These are phyloP conservation scores for Melanerpes formicivorus DNA, from an alignment of 2,113 vertebrate species.

Conservation along the genomic window DNA sequence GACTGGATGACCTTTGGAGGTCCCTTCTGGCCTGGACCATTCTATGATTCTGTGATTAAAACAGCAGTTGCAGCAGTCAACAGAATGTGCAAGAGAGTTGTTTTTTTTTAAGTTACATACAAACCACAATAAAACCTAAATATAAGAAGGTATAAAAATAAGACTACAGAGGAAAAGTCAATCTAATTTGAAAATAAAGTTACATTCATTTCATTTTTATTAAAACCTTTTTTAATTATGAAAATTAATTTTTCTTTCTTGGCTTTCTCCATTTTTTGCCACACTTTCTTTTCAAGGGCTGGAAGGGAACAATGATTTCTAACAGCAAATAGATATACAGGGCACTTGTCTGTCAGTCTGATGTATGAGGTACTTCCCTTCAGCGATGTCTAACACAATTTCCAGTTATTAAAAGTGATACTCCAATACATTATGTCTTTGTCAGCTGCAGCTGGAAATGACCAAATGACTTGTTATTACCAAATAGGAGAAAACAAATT, in stretches of 20 bases:
- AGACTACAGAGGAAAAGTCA: not conserved
- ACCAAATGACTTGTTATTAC: not conserved
- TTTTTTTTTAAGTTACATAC: not conserved
- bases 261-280: not conserved
- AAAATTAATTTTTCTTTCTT: not conserved
- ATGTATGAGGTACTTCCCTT: not conserved
- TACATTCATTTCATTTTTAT: not conserved
- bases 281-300: not conserved
- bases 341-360: not conserved
- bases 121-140: not conserved
- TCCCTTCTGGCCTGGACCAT: too few species aligned
- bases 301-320: not conserved
- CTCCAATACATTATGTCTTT: not conserved
- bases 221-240: not conserved
- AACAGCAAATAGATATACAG: not conserved
- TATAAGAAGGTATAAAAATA: not conserved
- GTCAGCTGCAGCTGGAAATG: not conserved
- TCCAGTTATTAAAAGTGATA: not conserved
- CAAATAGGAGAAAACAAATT: not conserved
- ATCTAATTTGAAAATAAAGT: not conserved
- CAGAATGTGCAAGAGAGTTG: not conserved
- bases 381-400: not conserved
- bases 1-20: too few species aligned
- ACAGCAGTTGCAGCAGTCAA: not conserved
- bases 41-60: not conserved